phyloP scores from a whole-genome alignment of 2,888 invertebrate species.

The Cantharis flavilabris region DNA sequence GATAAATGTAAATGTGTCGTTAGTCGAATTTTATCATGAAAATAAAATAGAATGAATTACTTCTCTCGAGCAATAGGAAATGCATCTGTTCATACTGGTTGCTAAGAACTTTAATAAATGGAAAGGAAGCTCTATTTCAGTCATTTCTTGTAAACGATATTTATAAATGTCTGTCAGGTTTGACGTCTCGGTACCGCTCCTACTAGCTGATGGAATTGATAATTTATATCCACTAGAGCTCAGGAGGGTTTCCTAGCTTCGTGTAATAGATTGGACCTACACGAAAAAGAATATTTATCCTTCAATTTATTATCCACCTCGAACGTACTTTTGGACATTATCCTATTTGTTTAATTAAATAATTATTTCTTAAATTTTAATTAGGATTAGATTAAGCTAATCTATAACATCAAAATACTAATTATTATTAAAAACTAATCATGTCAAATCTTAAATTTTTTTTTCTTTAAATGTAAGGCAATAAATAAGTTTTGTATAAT shows the following conservation, averaged over 20 bases:
- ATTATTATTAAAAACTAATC: neutral
- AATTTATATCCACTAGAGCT: constrained; percentile 47
- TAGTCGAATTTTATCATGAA: neutral
- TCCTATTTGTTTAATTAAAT: neutral
- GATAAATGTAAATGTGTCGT: neutral
- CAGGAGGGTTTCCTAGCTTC: constrained; percentile 29
- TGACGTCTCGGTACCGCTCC: constrained; percentile 45
- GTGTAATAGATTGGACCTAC: constrained; percentile 38
- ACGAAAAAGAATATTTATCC: constrained; percentile 38
- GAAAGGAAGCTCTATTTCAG: constrained; percentile 43
- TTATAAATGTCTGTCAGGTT: constrained; percentile 48
- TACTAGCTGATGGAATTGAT: constrained; percentile 48
- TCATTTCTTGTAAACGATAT: constrained; percentile 45
- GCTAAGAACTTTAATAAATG: constrained; percentile 42
- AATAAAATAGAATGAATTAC: constrained; percentile 17
- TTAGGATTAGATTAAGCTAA: neutral
- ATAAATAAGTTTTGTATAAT: neutral
- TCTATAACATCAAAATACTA: neutral
- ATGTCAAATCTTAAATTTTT: neutral
- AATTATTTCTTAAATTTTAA: neutral
- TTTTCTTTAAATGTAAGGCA: neutral
- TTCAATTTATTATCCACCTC: constrained; percentile 25
- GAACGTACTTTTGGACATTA: neutral
- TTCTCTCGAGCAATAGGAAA: constrained; percentile 27
- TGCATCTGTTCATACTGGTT: constrained; percentile 27